Evolutionary conservation across 2,113 vertebrate genomes (phyloP), one percentile per base, ranked within the genome.

Genomic region (Cavia aperea): DNA sequence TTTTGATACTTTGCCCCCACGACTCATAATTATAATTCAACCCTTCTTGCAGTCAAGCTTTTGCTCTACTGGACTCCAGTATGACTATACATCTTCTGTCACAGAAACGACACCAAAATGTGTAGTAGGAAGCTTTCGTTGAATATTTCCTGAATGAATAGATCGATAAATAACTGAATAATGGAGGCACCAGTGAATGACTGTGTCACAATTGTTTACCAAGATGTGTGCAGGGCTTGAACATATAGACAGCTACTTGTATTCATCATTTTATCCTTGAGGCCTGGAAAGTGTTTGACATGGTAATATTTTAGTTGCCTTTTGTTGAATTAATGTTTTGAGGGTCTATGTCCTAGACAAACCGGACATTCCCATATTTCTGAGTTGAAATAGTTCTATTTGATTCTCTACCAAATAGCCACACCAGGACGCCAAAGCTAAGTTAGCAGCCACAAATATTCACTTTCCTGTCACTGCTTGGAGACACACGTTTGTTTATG

Each of bases 401-500:
- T 87, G 60, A 85, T 36, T 92, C 66, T 89, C 11, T 56, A 70
- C 49, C 92, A 82, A 87, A 82, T 78, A 92, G 62, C 73, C 60
- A 82, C 49, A 89, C 26, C 81, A 92, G 85, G 29, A 12, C 36
- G 36, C 68, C 65, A 78, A 78, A 95, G 94, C 90, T 92, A 94
- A 93, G 70, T 73, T 78, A 82, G 72, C 36, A 93, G 62, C 83
- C 88, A 87, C 70, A 81, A 31, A 86, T 60, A 92, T n/a, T 39
- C 75, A 81, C 93, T 95, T 94, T 86, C 70, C 86, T 96, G 84
- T 95, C 94, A 86, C 46, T 79, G 29, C 70, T 89, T 92, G 51
- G 95, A 94, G 93, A 95, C 89, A 93, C 81, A 91, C 88, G 89
- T 93, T 93, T 96, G 87, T 96, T 96, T 96, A 81, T 90, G 56